Percentiles rank a stretch among this genome's conserved stretches.
These are phyloP conservation scores for Phalangium opilio DNA, from an alignment of 2,888 invertebrate species.

Conservation along the genomic window DNA sequence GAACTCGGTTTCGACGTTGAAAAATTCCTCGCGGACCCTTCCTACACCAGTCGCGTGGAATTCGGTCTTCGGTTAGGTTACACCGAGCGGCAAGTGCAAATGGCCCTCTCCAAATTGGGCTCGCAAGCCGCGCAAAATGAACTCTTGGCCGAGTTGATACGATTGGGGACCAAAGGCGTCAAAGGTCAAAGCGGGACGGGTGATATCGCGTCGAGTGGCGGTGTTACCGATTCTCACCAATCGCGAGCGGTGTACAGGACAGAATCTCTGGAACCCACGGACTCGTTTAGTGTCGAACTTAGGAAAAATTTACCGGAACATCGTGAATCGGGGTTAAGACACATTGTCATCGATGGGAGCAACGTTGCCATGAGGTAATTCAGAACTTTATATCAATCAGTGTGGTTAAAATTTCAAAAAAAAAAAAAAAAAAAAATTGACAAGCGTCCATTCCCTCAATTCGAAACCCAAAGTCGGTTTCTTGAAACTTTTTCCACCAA, in stretches of 20 bases:
- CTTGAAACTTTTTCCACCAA: too few species aligned
- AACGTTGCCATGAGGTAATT: slow-evolving; percentile 85
- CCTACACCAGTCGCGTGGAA: slow-evolving; percentile 52
- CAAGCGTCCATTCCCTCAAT: too few species aligned
- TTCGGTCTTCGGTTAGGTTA: slow-evolving; percentile 86
- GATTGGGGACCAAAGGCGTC: slow-evolving; percentile 37
- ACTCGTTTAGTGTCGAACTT: neutral
- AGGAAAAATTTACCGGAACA: neutral
- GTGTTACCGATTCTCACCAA: neutral
- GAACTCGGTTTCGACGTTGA: slow-evolving; percentile 5
- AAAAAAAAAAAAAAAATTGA: slow-evolving; percentile 7
- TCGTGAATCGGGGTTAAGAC: slow-evolving; percentile 36
- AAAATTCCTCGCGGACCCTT: slow-evolving; percentile 19
- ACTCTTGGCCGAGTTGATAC: slow-evolving; percentile 70
- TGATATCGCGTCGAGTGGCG: neutral
- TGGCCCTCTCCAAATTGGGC: slow-evolving; percentile 68
- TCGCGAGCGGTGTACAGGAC: neutral
- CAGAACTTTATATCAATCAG: too few species aligned
- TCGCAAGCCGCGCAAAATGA: slow-evolving; percentile 72
- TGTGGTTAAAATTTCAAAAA: too few species aligned
- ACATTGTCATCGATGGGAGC: slow-evolving; percentile 82
- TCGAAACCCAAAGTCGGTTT: too few species aligned
- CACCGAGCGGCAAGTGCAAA: slow-evolving; percentile 65
- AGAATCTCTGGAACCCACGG: neutral
- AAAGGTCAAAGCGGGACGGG: neutral